Conservation (phyloP, 2,797 vertebrate species). For the Neopelma chrysocephalum region DNA sequence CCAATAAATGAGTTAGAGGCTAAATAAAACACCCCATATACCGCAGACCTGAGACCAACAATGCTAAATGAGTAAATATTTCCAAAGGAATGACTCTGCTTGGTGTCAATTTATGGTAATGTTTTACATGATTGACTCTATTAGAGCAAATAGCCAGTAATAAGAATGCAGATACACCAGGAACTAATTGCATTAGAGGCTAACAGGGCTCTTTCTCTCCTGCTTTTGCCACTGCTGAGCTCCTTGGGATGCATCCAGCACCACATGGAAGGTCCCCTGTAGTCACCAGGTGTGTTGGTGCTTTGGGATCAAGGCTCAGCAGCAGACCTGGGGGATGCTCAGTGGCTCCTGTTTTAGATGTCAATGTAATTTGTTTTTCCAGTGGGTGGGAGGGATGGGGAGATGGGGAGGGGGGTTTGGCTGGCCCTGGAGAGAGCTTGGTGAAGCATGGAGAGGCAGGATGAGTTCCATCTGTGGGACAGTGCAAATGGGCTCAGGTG, state of each 20-base stretch:
- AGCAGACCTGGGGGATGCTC: background rate
- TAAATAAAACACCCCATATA: constrained; percentile 50
- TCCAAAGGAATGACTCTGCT: constrained; percentile 28
- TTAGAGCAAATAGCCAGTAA: constrained; percentile 52
- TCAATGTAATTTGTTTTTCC: background rate
- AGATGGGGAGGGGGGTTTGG: background rate
- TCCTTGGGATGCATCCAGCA: background rate
- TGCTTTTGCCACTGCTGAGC: background rate
- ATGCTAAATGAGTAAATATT: constrained; percentile 32
- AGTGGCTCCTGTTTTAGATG: background rate
- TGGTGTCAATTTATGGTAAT: constrained; percentile 56
- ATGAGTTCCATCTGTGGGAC: background rate
- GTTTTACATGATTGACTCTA: constrained; percentile 21
- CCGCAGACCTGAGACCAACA: background rate
- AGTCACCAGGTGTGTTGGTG: background rate
- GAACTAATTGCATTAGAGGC: background rate
- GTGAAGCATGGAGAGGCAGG: background rate
- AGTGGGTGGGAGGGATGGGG: background rate
- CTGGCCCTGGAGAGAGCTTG: background rate
- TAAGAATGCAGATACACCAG: constrained; percentile 23
- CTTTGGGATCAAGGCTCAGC: background rate
- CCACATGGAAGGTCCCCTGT: background rate
- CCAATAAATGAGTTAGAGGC: constrained; percentile 50
- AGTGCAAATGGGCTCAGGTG: background rate
- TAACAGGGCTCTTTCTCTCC: background rate